phyloP scores from a whole-genome alignment of 2,888 invertebrate genomes.

The Leucozona laternaria region DNA sequence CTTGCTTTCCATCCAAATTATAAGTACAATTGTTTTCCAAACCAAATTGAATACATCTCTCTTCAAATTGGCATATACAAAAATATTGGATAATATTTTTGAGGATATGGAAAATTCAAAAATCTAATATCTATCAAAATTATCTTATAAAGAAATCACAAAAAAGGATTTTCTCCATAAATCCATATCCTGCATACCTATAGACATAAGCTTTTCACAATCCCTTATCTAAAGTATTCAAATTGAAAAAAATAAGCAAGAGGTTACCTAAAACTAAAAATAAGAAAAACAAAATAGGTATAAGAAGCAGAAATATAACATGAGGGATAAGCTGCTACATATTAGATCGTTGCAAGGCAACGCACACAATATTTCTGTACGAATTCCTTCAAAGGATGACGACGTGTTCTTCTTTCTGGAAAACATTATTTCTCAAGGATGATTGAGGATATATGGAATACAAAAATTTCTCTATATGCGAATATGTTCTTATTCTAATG shows the following conservation, averaged over 20 bases:
- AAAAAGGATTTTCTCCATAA: slow-evolving; percentile 63
- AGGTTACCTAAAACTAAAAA: slow-evolving; percentile 43
- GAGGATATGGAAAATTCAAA: slow-evolving; percentile 37
- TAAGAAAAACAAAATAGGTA: slow-evolving; percentile 14
- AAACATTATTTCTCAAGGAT: slow-evolving; percentile 66
- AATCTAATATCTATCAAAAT: slow-evolving; percentile 67
- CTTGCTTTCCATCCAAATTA: too few relatives aligned
- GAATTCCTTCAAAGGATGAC: slow-evolving; percentile 49
- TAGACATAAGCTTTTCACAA: slow-evolving; percentile 47
- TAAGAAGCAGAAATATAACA: slow-evolving; percentile 4
- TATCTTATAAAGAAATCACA: slow-evolving; percentile 56
- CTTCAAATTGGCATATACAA: slow-evolving; percentile 7
- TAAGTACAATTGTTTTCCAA: too few relatives aligned
- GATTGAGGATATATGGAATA: slow-evolving; percentile 66
- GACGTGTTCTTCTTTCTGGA: slow-evolving; percentile 51
- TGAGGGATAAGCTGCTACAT: slow-evolving; percentile 62
- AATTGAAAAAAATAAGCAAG: slow-evolving; percentile 54
- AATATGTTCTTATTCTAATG: slow-evolving; percentile 66
- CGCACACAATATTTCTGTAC: slow-evolving; percentile 25
- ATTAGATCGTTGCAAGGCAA: slow-evolving; percentile 63
- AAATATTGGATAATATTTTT: slow-evolving; percentile 24
- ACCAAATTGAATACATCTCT: neutral
- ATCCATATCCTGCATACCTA: slow-evolving; percentile 49
- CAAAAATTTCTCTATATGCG: slow-evolving; percentile 51
- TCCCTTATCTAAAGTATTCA: slow-evolving; percentile 67